Base-by-base conservation (phyloP, 2,888 invertebrate genomes). In the Tridacna gigas region DNA sequence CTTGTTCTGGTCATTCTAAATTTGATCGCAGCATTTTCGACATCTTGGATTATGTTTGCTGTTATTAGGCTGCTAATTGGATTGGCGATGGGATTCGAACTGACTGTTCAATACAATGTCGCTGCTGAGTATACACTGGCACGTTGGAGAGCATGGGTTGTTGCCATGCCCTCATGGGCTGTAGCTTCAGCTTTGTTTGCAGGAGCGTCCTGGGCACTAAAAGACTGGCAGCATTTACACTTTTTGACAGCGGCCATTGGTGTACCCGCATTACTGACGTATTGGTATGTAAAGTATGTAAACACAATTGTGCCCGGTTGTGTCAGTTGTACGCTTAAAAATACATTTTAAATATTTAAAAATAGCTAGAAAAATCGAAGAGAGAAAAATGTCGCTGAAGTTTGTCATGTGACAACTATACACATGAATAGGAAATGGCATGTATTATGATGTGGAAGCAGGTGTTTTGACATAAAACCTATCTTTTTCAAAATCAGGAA, bases 201-300 rank as follows among this genome's bases (percentile, higher is more conserved):
- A 9, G 66, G 88, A 18, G 79, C 87, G 0, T 79, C 83, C 2
- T 89, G 84, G 81, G 61, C 80, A 47, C 60, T 89, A 3, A 79
- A 81, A 7, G 82, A 90, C 79, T 91, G 91, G 91, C 76, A 81
- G 56, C 51, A 86, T 61, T 60, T 90, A 12, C 88, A 90, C 51
- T 73, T 89, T 28, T 82, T 82, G 0, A 80, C 89, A 4, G 88
- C 88, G 11, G 77, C 79, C 4, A 69, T 86, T 11, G 88, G 87
- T 7, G 78, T 75, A 1, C 90, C 90, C 0, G 83, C 85, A 20
- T n/a, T 90, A 18, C 66, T 84, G 7, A 75, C 87, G 0, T 87
- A 80, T 79, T 84, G 86, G 90, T 90, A 84, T 25, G 71, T 51
- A 90, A 88, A 83, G 79, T 89, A n/a, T n/a, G n/a, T 7, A 37